phyloP scores from a whole-genome alignment of 2,113 vertebrate species.

The Catharus bicknelli region DNA sequence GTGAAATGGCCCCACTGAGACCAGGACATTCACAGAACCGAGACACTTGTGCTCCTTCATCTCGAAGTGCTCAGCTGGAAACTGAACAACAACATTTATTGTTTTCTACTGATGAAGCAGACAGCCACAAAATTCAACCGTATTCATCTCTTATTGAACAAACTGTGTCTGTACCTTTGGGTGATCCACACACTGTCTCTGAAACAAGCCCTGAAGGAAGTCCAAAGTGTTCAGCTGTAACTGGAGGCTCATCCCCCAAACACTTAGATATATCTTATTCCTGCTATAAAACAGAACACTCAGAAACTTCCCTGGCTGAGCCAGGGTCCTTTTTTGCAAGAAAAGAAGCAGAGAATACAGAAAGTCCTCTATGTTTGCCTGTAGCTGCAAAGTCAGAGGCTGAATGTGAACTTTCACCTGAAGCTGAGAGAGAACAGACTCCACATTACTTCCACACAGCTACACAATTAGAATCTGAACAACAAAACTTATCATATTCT shows the following conservation, averaged over 20 bases:
- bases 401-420: conserved; percentile 21
- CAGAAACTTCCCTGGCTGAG: conserved; percentile 37
- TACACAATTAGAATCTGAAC: background rate
- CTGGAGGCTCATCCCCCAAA: background rate
- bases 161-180: background rate
- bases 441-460: conserved; percentile 29
- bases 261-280: background rate
- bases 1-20: background rate
- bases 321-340: background rate
- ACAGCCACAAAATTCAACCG: background rate
- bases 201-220: conserved; percentile 1
- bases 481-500: conserved; percentile 9
- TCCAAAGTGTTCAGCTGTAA: background rate
- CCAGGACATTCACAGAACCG: background rate
- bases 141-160: conserved; percentile 22
- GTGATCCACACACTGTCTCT: background rate
- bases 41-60: background rate
- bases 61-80: background rate
- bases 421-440: conserved; percentile 21
- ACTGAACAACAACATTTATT: background rate
- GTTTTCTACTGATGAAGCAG: background rate
- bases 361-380: background rate
- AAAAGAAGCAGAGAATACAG: conserved; percentile 37
- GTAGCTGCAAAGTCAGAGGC: background rate
- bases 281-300: background rate